A percentile compares a stretch with the other conserved stretches of the same genome.
Evolutionary conservation across 2,888 invertebrate species (phyloP).

Genomic region (Dichetophora obliterata): DNA sequence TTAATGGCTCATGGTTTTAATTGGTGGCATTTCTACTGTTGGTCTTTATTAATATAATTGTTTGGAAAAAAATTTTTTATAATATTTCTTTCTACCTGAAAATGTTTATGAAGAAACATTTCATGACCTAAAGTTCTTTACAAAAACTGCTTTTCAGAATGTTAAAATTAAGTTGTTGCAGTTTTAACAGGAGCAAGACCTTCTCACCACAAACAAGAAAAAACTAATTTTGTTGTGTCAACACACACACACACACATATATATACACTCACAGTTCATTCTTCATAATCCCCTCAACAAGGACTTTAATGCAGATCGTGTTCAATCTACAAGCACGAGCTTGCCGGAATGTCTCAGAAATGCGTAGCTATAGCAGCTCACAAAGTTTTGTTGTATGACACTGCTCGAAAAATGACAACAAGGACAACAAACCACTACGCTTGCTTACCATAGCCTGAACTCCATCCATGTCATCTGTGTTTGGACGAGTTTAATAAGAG

Average conservation of each 20-base stretch:
- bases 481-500: background rate
- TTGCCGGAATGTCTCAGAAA: background rate
- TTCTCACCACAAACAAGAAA: background rate
- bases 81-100: too few relatives aligned
- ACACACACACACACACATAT: background rate
- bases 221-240: background rate
- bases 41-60: too few relatives aligned
- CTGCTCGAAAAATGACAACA: background rate
- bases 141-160: background rate
- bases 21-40: too few relatives aligned
- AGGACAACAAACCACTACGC: background rate
- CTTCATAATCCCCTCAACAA: constrained; percentile 35
- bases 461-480: background rate
- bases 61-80: too few relatives aligned
- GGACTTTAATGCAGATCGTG: constrained; percentile 33
- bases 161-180: background rate
- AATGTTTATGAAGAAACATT: background rate
- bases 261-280: background rate
- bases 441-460: background rate
- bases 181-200: background rate
- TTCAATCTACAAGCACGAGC: constrained; percentile 24
- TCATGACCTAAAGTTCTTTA: background rate
- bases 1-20: too few relatives aligned
- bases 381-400: background rate
- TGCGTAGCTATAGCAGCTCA: background rate